Base-by-base conservation (phyloP, 1,140 invertebrate genomes). In the Drosophila pandora region DNA sequence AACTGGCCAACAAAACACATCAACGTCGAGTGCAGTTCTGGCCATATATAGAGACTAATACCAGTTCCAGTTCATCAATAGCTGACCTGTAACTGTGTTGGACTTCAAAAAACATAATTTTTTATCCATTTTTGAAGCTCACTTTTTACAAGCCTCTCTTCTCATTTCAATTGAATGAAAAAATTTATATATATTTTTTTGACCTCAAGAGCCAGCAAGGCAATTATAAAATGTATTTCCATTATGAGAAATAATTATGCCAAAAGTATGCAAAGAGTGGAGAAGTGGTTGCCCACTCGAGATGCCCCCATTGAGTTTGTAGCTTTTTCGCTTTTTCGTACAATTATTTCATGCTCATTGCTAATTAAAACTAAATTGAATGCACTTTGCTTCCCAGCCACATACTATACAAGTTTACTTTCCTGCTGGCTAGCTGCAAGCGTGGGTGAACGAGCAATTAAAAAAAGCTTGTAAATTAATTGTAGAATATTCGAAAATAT, bases 351-450 rank as follows among this genome's bases (percentile, higher is more conserved):
- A 83, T 88, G 83, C 83, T 76, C 67, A 87, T 83, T 87, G 84
- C 83, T 83, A 87, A 87, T 87, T 87, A 88, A 87, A 88, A 83
- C 79, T 87, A 87, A 87, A 87, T 88, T 88, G 83, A 88, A 76
- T 88, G 71, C 77, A 77, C 47, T 23, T n/a, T 17, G 17, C 17
- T 17, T 17, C 17, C 54, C 37, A 30, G n/a, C 41, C 13, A 49
- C 17, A 67, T 22, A 39, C 39, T 50, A 50, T 22, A 43, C 43
- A 61, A 75, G 10, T 34, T 43, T 41, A 56, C n/a, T 56, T 21
- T n/a, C 28, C 23, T 5, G 17, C 17, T 17, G 17, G 17, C 17
- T 17, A 17, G 17, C 17, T 17, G 25, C 25, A 5, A 32, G 43
- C 25, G 48, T 54, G 22, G 12, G 13, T 30, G 13, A 43, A 0